phyloP scores from a whole-genome alignment of 23 tunicate genomes.

The Corella eumyota region DNA sequence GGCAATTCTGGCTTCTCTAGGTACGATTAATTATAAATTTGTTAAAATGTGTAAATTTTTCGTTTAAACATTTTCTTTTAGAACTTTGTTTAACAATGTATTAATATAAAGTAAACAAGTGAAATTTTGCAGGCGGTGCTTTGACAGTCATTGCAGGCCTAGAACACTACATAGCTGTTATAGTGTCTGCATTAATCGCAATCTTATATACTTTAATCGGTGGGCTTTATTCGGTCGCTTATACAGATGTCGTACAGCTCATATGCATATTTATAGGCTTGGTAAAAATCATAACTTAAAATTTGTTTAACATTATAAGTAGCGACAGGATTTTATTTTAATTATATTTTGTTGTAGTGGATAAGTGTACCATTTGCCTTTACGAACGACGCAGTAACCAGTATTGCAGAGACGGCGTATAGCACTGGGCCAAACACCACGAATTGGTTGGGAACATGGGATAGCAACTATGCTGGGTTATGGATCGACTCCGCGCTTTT shows the following conservation, averaged over 20 bases:
- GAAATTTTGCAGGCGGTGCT: conserved; percentile 50
- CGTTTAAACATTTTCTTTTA: neutral
- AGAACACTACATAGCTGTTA: conserved; percentile 31
- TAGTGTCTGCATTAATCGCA: conserved; percentile 86
- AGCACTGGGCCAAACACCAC: conserved; percentile 15
- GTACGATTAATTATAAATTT: no score
- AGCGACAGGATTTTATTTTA: neutral
- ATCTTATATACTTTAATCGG: conserved; percentile 86
- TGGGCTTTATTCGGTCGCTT: conserved; percentile 97
- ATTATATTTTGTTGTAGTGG: no score
- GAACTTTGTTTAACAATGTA: neutral
- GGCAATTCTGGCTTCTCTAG: conserved; percentile 84
- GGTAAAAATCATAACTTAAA: conserved; percentile 27
- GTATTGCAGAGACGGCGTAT: conserved; percentile 30
- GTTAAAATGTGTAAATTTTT: neutral
- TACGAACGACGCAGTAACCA: conserved; percentile 50
- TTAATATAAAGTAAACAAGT: neutral
- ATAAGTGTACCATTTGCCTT: conserved; percentile 78
- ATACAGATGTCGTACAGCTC: conserved; percentile 96
- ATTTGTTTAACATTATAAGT: neutral
- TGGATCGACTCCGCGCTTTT: conserved; percentile 86
- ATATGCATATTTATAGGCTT: conserved; percentile 89
- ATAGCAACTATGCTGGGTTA: conserved; percentile 28
- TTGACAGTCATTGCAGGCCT: conserved; percentile 54
- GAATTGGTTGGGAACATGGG: conserved; percentile 85